These are phyloP conservation scores for Pagetopsis macropterus DNA, from an alignment of 2,797 vertebrate genomes.

Conservation along the genomic window DNA sequence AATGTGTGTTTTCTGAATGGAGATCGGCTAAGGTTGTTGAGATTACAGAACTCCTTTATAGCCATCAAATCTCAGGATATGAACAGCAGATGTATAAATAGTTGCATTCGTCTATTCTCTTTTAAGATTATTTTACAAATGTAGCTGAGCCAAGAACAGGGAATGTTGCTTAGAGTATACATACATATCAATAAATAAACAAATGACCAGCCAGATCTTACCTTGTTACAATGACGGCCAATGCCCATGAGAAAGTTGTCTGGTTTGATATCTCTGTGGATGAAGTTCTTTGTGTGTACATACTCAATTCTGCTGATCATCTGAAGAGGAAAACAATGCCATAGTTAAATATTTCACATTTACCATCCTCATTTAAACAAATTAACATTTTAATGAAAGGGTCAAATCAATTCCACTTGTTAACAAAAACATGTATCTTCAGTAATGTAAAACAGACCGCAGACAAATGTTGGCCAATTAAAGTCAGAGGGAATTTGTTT, in stretches of 20 bases:
- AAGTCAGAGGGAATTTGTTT: background rate
- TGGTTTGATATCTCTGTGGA: slow-evolving; percentile 99
- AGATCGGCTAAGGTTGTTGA: too few relatives aligned
- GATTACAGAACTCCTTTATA: background rate
- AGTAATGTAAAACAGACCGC: too few relatives aligned
- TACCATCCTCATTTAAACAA: background rate
- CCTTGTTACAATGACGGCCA: slow-evolving; percentile 99
- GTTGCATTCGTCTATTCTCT: background rate
- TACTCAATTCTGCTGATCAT: slow-evolving; percentile 99
- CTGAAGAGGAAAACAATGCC: slow-evolving; percentile 69
- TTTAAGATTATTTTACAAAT: background rate
- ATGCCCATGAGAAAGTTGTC: slow-evolving; percentile 99
- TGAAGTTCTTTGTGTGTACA: slow-evolving; percentile 99
- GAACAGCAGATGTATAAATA: background rate
- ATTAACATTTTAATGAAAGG: too few relatives aligned
- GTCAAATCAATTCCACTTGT: too few relatives aligned
- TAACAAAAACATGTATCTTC: too few relatives aligned
- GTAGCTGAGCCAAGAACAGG: background rate
- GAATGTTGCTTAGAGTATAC: background rate
- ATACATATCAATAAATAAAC: too few relatives aligned
- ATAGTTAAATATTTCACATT: background rate
- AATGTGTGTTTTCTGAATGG: too few relatives aligned
- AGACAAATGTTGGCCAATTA: background rate
- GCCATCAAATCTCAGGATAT: background rate
- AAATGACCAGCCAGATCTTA: slow-evolving; percentile 76